Conservation (phyloP, 2,113 vertebrate genomes). For the Pseudonaja textilis region DNA sequence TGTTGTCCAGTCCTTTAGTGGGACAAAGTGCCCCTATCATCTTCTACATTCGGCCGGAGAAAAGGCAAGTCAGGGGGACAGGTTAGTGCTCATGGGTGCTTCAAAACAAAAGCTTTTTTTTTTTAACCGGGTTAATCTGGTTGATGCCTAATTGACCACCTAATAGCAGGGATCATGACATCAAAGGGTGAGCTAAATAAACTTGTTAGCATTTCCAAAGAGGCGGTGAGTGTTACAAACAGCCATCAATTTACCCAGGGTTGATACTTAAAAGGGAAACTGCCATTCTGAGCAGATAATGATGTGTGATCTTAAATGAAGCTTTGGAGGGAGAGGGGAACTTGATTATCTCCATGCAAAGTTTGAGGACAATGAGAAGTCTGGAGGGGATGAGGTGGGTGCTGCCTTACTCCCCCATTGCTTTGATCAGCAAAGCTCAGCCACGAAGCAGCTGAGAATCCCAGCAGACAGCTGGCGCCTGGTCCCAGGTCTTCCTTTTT, state of each 20-base stretch:
- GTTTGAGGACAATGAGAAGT: constrained; percentile 41
- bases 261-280: constrained; percentile 42
- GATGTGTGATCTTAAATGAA: constrained; percentile 48
- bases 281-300: constrained; percentile 43
- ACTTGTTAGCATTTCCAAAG: constrained; percentile 65
- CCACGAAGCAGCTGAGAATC: not conserved
- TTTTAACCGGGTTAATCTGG: constrained; percentile 55
- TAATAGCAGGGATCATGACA: constrained; percentile 64
- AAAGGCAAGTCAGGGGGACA: constrained; percentile 27
- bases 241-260: constrained; percentile 42
- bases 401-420: constrained; percentile 6
- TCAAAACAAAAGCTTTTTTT: constrained; percentile 56
- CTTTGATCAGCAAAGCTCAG: constrained; percentile 35
- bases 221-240: constrained; percentile 51
- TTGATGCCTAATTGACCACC: constrained; percentile 65
- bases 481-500: not conserved
- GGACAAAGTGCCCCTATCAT: not conserved
- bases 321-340: not conserved
- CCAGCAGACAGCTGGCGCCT: constrained; percentile 29
- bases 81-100: constrained; percentile 52
- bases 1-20: not conserved
- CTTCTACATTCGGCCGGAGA: constrained; percentile 11
- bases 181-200: constrained; percentile 62
- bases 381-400: constrained; percentile 47
- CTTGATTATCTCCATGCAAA: constrained; percentile 35